Evolutionary conservation across 1,140 invertebrate species (phyloP).

Genomic region (Aphidius ervi): DNA sequence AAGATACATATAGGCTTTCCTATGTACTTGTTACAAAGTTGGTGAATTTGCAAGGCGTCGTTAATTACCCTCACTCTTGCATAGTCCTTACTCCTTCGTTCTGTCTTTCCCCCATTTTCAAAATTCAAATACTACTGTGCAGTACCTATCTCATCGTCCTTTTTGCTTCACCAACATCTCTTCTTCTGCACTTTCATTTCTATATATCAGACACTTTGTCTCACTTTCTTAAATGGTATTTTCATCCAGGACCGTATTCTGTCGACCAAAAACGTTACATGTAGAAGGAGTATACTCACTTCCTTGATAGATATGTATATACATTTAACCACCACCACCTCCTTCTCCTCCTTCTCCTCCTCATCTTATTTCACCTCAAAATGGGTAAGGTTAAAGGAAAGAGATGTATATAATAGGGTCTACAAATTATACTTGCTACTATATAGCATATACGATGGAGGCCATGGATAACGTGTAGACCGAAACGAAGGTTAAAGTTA

Average conservation of each 20-base stretch:
- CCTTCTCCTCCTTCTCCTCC: too few relatives aligned
- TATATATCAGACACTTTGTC: slow-evolving; percentile 8
- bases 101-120: slow-evolving; percentile 1
- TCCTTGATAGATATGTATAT: too few relatives aligned
- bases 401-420: slow-evolving; percentile 23
- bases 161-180: slow-evolving; percentile 4
- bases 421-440: slow-evolving; percentile 22
- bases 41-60: slow-evolving; percentile 26
- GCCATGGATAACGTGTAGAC: slow-evolving; percentile 3
- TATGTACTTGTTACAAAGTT: slow-evolving; percentile 27
- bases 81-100: slow-evolving; percentile 8
- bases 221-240: background rate
- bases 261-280: slow-evolving; percentile 22
- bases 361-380: too few relatives aligned
- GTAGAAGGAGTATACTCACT: too few relatives aligned
- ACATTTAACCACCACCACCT: too few relatives aligned
- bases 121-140: too few relatives aligned
- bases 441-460: slow-evolving; percentile 7
- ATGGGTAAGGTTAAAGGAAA: slow-evolving; percentile 20
- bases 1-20: slow-evolving; percentile 15
- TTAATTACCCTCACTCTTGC: slow-evolving; percentile 23
- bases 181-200: slow-evolving; percentile 3
- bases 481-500: too few relatives aligned
- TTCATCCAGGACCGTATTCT: slow-evolving; percentile 5
- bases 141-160: slow-evolving; percentile 13